Conservation (phyloP, 1,140 invertebrate species). For the Trichonephila clavata region DNA sequence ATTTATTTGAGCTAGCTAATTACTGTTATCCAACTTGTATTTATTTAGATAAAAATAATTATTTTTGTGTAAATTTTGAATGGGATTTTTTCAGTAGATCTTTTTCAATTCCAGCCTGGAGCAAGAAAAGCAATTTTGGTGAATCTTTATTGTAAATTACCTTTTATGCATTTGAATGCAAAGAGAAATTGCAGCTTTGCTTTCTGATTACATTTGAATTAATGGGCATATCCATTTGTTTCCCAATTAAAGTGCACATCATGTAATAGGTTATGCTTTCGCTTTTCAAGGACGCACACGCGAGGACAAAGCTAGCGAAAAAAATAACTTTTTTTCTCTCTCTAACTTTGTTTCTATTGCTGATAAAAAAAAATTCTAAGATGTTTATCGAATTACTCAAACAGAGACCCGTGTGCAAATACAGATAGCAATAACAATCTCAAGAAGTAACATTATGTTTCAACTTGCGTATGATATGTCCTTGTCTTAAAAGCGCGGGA, state of each 20-base stretch:
- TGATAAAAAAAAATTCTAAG: background rate
- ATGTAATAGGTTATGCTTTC: conserved; percentile 13
- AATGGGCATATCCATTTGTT: background rate
- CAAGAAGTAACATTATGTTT: conserved; percentile 3
- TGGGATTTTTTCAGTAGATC: no score
- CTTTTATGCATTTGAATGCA: background rate
- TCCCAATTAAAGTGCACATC: conserved; percentile 21
- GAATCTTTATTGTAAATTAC: background rate
- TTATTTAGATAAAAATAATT: no score
- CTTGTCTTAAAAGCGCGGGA: conserved; percentile 23
- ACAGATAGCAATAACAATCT: background rate
- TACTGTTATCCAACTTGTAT: no score
- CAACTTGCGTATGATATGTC: background rate
- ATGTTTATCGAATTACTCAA: conserved; percentile 17
- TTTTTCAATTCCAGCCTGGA: background rate
- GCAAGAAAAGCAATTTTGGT: background rate
- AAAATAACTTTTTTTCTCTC: background rate
- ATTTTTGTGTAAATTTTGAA: no score
- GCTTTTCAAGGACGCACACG: background rate
- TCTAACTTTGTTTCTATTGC: background rate
- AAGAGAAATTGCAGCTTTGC: background rate
- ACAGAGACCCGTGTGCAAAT: background rate
- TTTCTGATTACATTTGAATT: background rate
- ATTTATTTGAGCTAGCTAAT: no score
- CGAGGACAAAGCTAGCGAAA: conserved; percentile 15